Evolutionary conservation across 2,888 invertebrate genomes (phyloP).

Genomic region (Agrochola lychnidis): DNA sequence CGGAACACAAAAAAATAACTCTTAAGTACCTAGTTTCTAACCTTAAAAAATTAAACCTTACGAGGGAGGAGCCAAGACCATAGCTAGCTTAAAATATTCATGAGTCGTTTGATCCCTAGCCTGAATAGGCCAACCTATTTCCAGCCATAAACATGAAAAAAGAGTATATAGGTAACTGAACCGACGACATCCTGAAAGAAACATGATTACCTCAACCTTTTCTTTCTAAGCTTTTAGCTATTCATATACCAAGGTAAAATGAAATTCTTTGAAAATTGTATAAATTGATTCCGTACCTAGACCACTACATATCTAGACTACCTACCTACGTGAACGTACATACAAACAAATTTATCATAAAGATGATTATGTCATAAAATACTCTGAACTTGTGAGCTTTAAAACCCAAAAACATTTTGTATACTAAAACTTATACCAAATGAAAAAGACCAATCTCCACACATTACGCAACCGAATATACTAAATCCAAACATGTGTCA

Average conservation of each 20-base stretch:
- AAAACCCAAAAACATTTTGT: background rate
- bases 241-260: background rate
- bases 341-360: background rate
- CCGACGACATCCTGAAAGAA: constrained; percentile 20
- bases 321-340: too few relatives aligned
- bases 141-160: constrained; percentile 5
- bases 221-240: background rate
- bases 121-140: constrained; percentile 46
- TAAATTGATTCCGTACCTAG: background rate
- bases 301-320: background rate
- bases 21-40: constrained; percentile 17
- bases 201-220: background rate
- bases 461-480: constrained; percentile 37
- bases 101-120: constrained; percentile 43
- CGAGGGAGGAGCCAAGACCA: background rate
- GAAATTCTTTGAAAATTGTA: background rate
- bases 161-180: background rate
- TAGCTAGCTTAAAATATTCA: constrained; percentile 47
- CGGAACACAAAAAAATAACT: too few relatives aligned
- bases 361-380: background rate
- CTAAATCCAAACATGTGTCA: constrained; percentile 77
- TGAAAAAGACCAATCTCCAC: constrained; percentile 18
- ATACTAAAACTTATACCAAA: constrained; percentile 5
- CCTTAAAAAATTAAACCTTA: constrained; percentile 8
- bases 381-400: background rate